These are phyloP conservation scores for Podotricha telesiphe DNA, from an alignment of 2,888 invertebrate genomes.

Conservation along the genomic window DNA sequence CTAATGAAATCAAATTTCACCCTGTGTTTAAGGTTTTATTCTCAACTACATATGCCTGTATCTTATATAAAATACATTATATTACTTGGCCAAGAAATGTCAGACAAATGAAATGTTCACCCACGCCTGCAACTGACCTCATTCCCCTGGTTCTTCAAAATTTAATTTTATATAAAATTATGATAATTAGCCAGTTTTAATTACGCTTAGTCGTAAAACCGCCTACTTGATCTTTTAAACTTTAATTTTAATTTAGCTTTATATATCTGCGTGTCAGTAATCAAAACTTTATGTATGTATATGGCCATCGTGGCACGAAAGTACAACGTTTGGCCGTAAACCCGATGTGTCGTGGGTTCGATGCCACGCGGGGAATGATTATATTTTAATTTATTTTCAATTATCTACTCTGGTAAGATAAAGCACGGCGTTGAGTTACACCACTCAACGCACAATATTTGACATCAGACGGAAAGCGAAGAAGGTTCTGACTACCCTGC, in stretches of 20 bases:
- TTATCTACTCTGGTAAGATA: too few relatives aligned
- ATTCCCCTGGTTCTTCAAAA: slow-evolving; percentile 15
- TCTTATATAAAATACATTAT: slow-evolving; percentile 4
- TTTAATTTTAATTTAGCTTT: neutral
- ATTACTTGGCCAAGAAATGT: slow-evolving; percentile 1
- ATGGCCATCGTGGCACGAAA: neutral
- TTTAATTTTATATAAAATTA: slow-evolving; percentile 28
- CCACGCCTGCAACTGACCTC: slow-evolving; percentile 17
- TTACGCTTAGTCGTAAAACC: slow-evolving; percentile 8
- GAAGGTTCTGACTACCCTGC: too few relatives aligned
- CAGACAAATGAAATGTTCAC: slow-evolving; percentile 20
- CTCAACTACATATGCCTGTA: neutral
- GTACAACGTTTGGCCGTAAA: too few relatives aligned
- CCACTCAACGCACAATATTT: too few relatives aligned
- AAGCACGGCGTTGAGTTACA: too few relatives aligned
- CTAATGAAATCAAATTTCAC: neutral
- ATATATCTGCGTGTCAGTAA: neutral
- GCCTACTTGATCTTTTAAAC: slow-evolving; percentile 1
- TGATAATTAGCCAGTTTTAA: slow-evolving; percentile 28
- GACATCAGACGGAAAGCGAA: too few relatives aligned
- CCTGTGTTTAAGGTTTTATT: slow-evolving; percentile 10
- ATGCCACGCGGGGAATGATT: too few relatives aligned
- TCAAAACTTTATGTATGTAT: neutral
- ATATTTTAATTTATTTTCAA: too few relatives aligned
- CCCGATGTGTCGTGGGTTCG: too few relatives aligned